These are phyloP conservation scores for Caenorhabditis plicata DNA, from an alignment of 2,888 invertebrate genomes.

Conservation along the genomic window DNA sequence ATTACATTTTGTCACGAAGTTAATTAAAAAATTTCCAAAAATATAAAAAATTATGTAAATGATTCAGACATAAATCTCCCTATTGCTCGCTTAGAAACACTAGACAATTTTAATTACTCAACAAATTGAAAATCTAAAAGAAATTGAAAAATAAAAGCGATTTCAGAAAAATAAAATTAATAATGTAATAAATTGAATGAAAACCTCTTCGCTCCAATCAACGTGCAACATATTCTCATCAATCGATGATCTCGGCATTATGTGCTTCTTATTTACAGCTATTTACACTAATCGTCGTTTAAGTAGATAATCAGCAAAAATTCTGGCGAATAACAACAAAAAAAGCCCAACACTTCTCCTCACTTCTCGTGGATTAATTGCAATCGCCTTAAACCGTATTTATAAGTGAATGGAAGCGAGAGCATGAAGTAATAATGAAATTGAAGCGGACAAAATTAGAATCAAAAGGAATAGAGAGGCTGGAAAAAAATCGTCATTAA, in stretches of 20 bases:
- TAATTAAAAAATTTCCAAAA: no score
- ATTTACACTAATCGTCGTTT: background rate
- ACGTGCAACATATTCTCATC: slow-evolving; percentile 37
- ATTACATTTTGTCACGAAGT: background rate
- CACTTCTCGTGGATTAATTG: no score
- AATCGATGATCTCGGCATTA: slow-evolving; percentile 32
- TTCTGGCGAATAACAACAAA: background rate
- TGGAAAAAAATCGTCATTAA: no score
- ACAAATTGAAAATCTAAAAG: slow-evolving; percentile 2
- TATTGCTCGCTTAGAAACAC: no score
- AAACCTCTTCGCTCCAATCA: slow-evolving; percentile 37
- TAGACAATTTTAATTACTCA: no score
- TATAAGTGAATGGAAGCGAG: no score
- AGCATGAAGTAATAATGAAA: no score
- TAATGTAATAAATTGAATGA: no score
- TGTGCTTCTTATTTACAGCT: background rate
- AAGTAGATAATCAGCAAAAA: background rate
- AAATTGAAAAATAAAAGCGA: background rate
- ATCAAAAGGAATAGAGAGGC: no score
- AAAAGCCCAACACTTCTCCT: no score
- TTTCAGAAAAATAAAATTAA: background rate
- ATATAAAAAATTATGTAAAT: background rate
- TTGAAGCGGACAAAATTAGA: no score
- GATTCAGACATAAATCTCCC: background rate
- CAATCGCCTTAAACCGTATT: no score